phyloP scores from a whole-genome alignment of 2,113 vertebrate genomes.

The Amphiprion ocellaris region DNA sequence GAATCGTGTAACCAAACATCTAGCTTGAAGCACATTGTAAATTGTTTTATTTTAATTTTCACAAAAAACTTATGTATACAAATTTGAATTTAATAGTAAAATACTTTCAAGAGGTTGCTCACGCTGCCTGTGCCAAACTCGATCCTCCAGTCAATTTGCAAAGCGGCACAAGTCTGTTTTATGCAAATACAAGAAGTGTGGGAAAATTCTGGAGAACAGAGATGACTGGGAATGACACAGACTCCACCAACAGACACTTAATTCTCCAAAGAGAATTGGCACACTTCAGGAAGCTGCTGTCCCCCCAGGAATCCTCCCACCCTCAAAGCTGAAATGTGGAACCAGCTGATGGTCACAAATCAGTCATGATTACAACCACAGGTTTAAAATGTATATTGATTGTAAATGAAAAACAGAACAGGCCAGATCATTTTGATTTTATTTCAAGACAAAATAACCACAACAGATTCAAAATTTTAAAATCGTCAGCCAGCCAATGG shows the following conservation, averaged over 20 bases:
- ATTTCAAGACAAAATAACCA: neutral
- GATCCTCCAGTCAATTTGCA: neutral
- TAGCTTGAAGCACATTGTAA: no score
- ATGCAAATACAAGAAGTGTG: neutral
- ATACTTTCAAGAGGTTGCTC: no score
- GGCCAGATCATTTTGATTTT: neutral
- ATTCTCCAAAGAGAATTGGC: constrained; percentile 1
- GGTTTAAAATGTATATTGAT: no score
- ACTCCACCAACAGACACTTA: neutral
- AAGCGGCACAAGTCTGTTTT: neutral
- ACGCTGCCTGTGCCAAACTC: no score
- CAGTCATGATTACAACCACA: neutral
- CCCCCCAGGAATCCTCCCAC: neutral
- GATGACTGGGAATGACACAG: neutral
- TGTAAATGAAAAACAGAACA: neutral
- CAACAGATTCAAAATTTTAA: neutral
- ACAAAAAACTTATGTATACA: no score
- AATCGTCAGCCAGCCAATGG: neutral
- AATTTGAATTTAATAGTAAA: no score
- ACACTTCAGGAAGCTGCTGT: constrained; percentile 17
- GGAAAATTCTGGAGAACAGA: neutral
- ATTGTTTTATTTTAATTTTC: no score
- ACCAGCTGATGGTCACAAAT: neutral
- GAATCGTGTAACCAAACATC: no score
- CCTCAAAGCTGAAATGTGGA: neutral